Conservation (phyloP, 2,113 vertebrate species). For the Blennius ocellaris region DNA sequence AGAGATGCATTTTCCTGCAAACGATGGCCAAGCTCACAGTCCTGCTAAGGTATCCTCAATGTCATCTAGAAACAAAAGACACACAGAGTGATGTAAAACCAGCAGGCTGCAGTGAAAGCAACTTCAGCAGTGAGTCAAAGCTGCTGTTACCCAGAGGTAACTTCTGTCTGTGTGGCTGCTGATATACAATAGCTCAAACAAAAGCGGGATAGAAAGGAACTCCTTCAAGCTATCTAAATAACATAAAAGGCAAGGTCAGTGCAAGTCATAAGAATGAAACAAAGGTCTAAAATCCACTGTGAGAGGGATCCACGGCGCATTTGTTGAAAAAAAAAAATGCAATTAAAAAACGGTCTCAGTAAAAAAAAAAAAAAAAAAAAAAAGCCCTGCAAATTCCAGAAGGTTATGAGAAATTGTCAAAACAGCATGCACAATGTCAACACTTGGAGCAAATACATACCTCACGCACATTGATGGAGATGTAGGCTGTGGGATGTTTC, state of each 20-base stretch:
- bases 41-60: conserved; percentile 85
- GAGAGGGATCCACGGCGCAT: conserved; percentile 28
- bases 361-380: too few species aligned
- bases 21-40: conserved; percentile 88
- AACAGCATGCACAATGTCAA: conserved; percentile 39
- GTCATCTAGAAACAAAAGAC: conserved; percentile 77
- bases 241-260: conserved; percentile 72
- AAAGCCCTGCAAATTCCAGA: conserved; percentile 15
- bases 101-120: conserved; percentile 42
- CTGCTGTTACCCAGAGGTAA: conserved; percentile 65
- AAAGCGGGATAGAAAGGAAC: conserved; percentile 52
- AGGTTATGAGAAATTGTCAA: conserved; percentile 20
- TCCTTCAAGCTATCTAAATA: conserved; percentile 65
- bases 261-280: conserved; percentile 42
- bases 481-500: conserved; percentile 33
- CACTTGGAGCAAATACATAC: conserved; percentile 61
- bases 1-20: conserved; percentile 95
- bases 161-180: conserved; percentile 58
- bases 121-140: conserved; percentile 60
- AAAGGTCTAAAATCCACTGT: conserved; percentile 30
- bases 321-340: conserved; percentile 21
- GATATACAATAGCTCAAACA: conserved; percentile 65
- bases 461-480: conserved; percentile 67
- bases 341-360: conserved; percentile 8
- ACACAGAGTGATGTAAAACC: conserved; percentile 56